Conservation (phyloP, 2,888 invertebrate species). For the Dascillus cervinus region DNA sequence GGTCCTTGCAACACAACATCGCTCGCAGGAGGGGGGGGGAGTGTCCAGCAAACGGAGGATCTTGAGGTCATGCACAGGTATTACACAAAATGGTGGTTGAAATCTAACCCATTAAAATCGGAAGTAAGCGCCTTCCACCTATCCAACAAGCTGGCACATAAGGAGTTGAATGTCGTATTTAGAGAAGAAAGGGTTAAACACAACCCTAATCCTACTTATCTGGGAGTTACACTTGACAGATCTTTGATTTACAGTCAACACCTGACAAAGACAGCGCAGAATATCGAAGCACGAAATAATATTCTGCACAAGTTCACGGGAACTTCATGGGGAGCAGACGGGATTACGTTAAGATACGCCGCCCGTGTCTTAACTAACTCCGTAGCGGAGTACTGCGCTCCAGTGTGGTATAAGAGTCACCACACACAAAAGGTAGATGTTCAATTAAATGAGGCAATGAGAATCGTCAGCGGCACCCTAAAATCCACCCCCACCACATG, state of each 20-base stretch:
- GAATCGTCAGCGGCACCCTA: background rate
- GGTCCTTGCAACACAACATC: no score
- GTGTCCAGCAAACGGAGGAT: no score
- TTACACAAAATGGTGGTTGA: no score
- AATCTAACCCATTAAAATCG: no score
- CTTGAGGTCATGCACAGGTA: no score
- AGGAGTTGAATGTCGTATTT: background rate
- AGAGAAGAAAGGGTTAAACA: background rate
- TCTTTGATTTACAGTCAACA: background rate
- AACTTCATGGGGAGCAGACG: conserved; percentile 1
- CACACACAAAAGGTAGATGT: conserved; percentile 1
- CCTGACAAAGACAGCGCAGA: conserved; percentile 1
- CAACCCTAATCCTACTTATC: conserved; percentile 1
- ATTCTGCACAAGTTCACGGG: conserved; percentile 1
- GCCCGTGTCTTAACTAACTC: background rate
- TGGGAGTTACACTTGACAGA: background rate
- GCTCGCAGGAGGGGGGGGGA: no score
- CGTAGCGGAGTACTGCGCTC: background rate
- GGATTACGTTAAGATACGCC: background rate
- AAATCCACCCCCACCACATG: no score
- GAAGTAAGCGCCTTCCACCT: background rate
- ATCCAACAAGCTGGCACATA: background rate
- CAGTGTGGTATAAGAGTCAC: background rate
- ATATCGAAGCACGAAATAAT: conserved; percentile 1
- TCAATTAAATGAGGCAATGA: conserved; percentile 5